phyloP scores from a whole-genome alignment of 1,140 invertebrate genomes.

The Drosophila orena region DNA sequence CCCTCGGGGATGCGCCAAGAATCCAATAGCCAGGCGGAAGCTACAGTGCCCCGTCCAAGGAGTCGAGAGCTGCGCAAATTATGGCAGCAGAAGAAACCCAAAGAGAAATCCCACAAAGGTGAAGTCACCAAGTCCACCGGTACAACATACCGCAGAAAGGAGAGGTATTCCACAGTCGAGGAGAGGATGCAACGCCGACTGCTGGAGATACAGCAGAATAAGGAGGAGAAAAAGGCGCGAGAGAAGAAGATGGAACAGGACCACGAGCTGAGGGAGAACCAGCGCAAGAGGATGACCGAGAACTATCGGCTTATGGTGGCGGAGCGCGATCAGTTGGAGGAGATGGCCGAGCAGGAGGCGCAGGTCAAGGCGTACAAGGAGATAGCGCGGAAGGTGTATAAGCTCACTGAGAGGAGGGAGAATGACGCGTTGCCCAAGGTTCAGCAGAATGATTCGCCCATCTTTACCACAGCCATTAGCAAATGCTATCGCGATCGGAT shows the following conservation, averaged over 20 bases:
- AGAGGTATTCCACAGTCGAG: not conserved
- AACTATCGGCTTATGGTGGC: constrained; percentile 16
- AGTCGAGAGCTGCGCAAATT: not conserved
- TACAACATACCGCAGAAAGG: too few species aligned
- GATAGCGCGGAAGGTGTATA: not conserved
- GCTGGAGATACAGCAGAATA: not conserved
- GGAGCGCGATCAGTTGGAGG: constrained; percentile 14
- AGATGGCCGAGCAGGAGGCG: not conserved
- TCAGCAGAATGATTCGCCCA: not conserved
- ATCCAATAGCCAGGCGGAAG: not conserved
- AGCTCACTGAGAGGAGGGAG: not conserved
- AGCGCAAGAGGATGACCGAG: not conserved
- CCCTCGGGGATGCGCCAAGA: too few species aligned
- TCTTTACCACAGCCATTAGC: not conserved
- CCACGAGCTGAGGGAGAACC: not conserved
- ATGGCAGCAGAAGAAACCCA: not conserved
- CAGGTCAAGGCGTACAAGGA: not conserved
- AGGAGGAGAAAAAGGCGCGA: not conserved
- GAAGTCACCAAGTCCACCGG: too few species aligned
- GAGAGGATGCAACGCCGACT: not conserved
- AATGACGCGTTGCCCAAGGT: not conserved
- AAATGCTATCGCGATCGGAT: constrained; percentile 53
- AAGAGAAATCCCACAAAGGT: not conserved
- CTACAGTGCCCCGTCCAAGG: not conserved
- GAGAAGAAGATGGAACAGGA: not conserved